Evolutionary conservation across 2,797 vertebrate genomes (phyloP).

Genomic region (Strix occidentalis): DNA sequence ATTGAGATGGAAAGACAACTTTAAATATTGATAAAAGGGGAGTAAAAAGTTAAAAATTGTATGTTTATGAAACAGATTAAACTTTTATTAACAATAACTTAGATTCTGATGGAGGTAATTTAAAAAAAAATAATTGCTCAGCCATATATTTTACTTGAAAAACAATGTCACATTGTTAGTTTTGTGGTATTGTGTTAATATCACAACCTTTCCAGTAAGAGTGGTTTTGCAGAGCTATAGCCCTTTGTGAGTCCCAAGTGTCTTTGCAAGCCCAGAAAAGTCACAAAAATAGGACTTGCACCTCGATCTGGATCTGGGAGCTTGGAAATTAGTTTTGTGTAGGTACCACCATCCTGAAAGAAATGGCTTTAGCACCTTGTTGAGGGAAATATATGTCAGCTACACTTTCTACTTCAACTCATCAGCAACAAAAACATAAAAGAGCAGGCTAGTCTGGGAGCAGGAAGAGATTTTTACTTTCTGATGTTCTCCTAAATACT

Average conservation of each 20-base stretch:
- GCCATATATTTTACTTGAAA: neutral
- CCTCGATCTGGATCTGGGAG: neutral
- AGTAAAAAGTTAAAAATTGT: neutral
- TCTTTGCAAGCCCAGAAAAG: neutral
- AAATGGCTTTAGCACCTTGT: neutral
- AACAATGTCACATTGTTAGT: neutral
- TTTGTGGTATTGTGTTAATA: neutral
- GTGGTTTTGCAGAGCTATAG: neutral
- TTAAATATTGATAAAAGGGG: neutral
- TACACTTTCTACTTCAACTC: neutral
- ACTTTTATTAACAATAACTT: neutral
- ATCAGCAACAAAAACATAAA: neutral
- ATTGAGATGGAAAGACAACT: neutral
- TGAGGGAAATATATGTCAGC: neutral
- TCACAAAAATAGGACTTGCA: neutral
- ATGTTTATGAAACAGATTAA: neutral
- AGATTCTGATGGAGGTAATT: neutral
- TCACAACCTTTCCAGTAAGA: neutral
- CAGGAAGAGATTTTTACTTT: neutral
- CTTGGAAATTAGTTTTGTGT: neutral
- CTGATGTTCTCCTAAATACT: slow-evolving; percentile 26
- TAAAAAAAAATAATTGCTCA: neutral
- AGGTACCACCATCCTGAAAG: neutral
- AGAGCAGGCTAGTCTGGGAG: neutral
- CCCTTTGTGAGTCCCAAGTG: neutral